phyloP scores from a whole-genome alignment of 2,888 invertebrate genomes.

The Aricia artaxerxes region DNA sequence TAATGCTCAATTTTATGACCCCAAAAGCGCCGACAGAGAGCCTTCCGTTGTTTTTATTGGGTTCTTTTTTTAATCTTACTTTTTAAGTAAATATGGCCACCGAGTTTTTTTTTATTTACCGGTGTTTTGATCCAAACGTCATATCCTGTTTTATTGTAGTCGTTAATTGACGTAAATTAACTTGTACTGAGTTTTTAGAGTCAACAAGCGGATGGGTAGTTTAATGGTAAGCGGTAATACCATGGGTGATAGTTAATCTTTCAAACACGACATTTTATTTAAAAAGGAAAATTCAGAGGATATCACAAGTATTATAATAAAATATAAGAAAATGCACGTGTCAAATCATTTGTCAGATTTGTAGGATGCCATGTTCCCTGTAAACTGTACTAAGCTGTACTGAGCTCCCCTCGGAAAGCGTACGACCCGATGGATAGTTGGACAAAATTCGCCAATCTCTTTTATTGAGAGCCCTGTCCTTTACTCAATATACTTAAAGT shows the following conservation, averaged over 20 bases:
- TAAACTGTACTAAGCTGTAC: no score
- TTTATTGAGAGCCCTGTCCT: neutral
- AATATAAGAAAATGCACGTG: no score
- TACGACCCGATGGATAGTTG: no score
- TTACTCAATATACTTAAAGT: neutral
- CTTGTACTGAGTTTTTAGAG: neutral
- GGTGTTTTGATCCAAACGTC: constrained; percentile 1
- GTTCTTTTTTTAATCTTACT: constrained; percentile 68
- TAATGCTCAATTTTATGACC: constrained; percentile 73
- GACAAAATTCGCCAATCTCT: neutral
- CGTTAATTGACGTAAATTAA: constrained; percentile 20
- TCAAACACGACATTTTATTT: no score
- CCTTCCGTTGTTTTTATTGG: constrained; percentile 71
- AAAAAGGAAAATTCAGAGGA: no score
- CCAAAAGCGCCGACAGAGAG: constrained; percentile 67
- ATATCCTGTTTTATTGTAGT: constrained; percentile 17
- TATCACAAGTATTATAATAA: no score
- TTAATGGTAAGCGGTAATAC: neutral
- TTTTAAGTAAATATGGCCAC: constrained; percentile 66
- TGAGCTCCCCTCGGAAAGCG: no score
- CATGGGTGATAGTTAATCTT: no score
- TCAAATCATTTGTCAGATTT: no score
- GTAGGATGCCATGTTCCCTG: no score
- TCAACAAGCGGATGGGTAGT: neutral
- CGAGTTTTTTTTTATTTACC: constrained; percentile 8